phyloP scores from a whole-genome alignment of 2,888 invertebrate genomes.

The Cantharis rustica region DNA sequence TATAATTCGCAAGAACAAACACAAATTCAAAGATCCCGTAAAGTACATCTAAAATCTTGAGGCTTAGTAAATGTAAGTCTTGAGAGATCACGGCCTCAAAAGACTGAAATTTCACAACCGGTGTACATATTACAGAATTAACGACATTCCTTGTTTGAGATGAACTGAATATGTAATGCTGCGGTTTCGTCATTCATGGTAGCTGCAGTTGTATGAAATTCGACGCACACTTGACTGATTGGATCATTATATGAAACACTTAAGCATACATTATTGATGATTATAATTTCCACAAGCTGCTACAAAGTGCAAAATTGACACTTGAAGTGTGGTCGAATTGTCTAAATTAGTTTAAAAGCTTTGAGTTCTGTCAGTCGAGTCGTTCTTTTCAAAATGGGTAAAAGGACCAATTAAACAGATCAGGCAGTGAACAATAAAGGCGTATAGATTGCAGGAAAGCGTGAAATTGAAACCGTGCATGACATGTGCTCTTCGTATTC shows the following conservation, averaged over 20 bases:
- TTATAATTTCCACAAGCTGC: not conserved
- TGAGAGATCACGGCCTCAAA: slow-evolving; percentile 14
- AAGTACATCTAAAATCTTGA: slow-evolving; percentile 18
- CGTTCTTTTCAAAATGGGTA: not conserved
- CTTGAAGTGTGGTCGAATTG: not conserved
- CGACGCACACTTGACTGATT: not conserved
- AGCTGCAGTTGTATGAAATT: not conserved
- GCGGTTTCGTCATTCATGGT: slow-evolving; percentile 14
- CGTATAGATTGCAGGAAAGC: slow-evolving; percentile 35
- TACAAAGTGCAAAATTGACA: not conserved
- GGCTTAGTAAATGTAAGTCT: slow-evolving; percentile 19
- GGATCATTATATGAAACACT: not conserved
- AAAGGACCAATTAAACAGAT: slow-evolving; percentile 22
- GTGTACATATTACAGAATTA: slow-evolving; percentile 26
- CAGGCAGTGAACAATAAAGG: slow-evolving; percentile 29
- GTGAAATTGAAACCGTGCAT: slow-evolving; percentile 37
- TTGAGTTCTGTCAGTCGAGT: not conserved
- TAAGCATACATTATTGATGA: not conserved
- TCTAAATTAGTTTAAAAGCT: not conserved
- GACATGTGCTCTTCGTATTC: slow-evolving; percentile 35
- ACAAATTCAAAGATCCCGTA: slow-evolving; percentile 12
- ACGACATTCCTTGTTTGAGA: slow-evolving; percentile 20
- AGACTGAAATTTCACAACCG: slow-evolving; percentile 27
- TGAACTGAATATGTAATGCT: slow-evolving; percentile 16
- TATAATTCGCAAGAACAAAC: slow-evolving; percentile 13